Evolutionary conservation across 2,888 invertebrate genomes (phyloP), one percentile per base, ranked within the genome.

Genomic region (Ornithoptera alexandrae): DNA sequence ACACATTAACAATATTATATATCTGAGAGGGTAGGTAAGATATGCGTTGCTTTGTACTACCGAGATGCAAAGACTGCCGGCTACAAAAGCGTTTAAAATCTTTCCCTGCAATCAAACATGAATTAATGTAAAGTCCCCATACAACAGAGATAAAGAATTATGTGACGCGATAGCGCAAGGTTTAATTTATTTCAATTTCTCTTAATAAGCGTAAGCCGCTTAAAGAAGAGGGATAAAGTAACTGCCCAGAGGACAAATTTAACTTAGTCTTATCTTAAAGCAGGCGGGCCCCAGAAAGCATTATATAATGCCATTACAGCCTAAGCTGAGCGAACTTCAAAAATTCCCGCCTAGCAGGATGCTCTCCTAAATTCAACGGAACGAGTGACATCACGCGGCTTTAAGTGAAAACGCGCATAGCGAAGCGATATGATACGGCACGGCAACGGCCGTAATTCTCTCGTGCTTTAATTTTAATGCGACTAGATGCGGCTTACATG

Each of bases 351-450:
- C 70, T 57, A 64, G 62, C 65, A 39, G 42, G 69, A 69, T 62
- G 67, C 67, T 61, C 66, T 60, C 62, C 59, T 70, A 70, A 70
- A 70, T 70, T 70, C 30, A 60, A 70, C 70, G 63, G 24, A 70
- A 70, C 67, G 67, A 67, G 63, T 42, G 66, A 30, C 63, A 46
- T 70, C 67, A 22, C 59, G 22, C 24, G 20, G 66, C 59, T 64
- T 69, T 67, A 70, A 70, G 70, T 67, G 67, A 70, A 64, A 70
- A 70, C 63, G 63, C 70, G 70, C 65, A 62, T 65, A 64, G 68
- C 70, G 22, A 59, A 30, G 62, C 62, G 53, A 60, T 60, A 67
- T 67, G 63, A 70, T 67, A 70, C 50, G 39, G 24, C 67, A 63
- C 39, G 39, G 39, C 39, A 39, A 39, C 53, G 67, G 63, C 66